Percentiles rank a stretch among this genome's conserved stretches.
These are phyloP conservation scores for Apodemia mormo DNA, from an alignment of 2,888 invertebrate genomes.

Conservation along the genomic window DNA sequence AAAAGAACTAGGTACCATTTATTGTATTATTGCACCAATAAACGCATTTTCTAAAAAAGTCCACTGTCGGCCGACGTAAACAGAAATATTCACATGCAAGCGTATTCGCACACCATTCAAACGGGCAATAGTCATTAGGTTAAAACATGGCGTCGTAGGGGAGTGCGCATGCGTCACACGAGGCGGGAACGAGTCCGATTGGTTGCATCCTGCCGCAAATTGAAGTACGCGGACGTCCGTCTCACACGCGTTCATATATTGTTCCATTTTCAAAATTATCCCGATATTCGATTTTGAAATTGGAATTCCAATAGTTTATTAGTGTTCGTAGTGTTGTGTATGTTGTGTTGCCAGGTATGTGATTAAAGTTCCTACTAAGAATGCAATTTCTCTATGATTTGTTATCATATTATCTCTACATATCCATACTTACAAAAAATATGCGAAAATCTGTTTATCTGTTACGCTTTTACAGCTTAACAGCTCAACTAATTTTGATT, in stretches of 20 bases:
- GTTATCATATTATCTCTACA: too few species aligned
- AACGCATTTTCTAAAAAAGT: neutral
- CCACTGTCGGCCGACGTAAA: neutral
- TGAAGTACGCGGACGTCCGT: slow-evolving; percentile 67
- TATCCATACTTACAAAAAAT: too few species aligned
- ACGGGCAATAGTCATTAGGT: slow-evolving; percentile 31
- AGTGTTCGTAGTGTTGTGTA: neutral
- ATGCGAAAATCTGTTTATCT: too few species aligned
- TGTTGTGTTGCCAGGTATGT: neutral
- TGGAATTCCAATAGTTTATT: slow-evolving; percentile 18
- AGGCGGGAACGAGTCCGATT: slow-evolving; percentile 63
- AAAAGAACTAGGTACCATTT: too few species aligned
- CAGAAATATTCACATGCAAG: slow-evolving; percentile 1
- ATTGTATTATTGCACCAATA: neutral
- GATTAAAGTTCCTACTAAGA: neutral
- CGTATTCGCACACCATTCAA: slow-evolving; percentile 20
- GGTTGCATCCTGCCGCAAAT: slow-evolving; percentile 70
- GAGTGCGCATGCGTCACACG: slow-evolving; percentile 40
- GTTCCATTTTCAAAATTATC: slow-evolving; percentile 29
- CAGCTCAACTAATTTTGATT: too few species aligned
- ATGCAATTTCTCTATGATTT: too few species aligned
- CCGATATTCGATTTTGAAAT: slow-evolving; percentile 24
- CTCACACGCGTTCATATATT: slow-evolving; percentile 46
- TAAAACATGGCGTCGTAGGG: slow-evolving; percentile 33
- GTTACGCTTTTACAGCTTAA: too few species aligned